These are phyloP conservation scores for Drosophila funebris DNA, from an alignment of 1,140 invertebrate species.

Conservation along the genomic window DNA sequence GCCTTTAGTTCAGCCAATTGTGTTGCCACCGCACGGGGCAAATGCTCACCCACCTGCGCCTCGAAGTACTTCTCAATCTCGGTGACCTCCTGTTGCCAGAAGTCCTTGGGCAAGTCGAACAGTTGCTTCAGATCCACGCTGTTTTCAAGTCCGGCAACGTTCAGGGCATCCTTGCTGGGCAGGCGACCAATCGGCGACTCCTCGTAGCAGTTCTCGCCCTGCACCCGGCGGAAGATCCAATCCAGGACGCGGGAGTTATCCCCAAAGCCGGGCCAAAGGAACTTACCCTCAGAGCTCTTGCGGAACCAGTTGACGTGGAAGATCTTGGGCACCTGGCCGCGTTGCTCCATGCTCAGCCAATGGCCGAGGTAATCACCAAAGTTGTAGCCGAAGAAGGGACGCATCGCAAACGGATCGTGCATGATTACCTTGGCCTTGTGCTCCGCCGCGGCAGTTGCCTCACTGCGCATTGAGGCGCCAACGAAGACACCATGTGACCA, in stretches of 20 bases:
- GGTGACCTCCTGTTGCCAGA: slow-evolving; percentile 95
- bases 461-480: slow-evolving; percentile 94
- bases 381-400: slow-evolving; percentile 98
- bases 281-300: slow-evolving; percentile 89
- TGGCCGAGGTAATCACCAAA: slow-evolving; percentile 96
- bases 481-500: slow-evolving; percentile 97
- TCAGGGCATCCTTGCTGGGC: slow-evolving; percentile 87
- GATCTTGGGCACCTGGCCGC: slow-evolving; percentile 89
- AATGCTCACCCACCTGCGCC: slow-evolving; percentile 94
- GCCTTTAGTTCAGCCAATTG: slow-evolving; percentile 91
- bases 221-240: slow-evolving; percentile 92
- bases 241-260: slow-evolving; percentile 95
- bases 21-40: slow-evolving; percentile 90
- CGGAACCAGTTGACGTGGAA: slow-evolving; percentile 98
- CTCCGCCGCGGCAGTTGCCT: slow-evolving; percentile 97
- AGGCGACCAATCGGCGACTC: slow-evolving; percentile 91
- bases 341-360: slow-evolving; percentile 91
- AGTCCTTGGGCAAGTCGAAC: slow-evolving; percentile 94
- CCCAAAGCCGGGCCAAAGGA: slow-evolving; percentile 97
- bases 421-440: slow-evolving; percentile 94
- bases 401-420: slow-evolving; percentile 98
- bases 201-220: slow-evolving; percentile 88
- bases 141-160: slow-evolving; percentile 88
- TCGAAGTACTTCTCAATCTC: slow-evolving; percentile 95
- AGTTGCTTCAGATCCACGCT: slow-evolving; percentile 89